Evolutionary conservation across 2,797 vertebrate genomes (phyloP).

Genomic region (Hafferia zeledoni): DNA sequence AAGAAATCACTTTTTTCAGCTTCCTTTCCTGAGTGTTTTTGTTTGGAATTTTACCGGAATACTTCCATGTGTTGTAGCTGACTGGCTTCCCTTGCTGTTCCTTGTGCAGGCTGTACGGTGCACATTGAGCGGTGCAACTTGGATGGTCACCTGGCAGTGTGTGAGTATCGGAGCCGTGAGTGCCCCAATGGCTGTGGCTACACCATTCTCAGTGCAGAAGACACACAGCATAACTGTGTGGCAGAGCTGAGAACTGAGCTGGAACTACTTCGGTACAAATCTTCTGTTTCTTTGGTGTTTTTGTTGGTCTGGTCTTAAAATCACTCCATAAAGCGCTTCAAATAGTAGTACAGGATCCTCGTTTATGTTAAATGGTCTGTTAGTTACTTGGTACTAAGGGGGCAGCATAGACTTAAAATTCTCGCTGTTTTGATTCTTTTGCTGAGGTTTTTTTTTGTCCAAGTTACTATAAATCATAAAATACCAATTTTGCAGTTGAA

Average conservation of each 20-base stretch:
- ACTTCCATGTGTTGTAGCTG: not conserved
- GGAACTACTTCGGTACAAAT: slow-evolving; percentile 83
- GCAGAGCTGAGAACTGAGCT: slow-evolving; percentile 87
- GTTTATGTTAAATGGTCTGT: not conserved
- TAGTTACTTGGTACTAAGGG: not conserved
- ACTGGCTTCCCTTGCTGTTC: not conserved
- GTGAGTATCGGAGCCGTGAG: slow-evolving; percentile 84
- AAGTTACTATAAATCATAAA: not conserved
- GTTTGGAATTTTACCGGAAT: not conserved
- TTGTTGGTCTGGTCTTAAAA: not conserved
- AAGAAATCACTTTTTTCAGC: not conserved
- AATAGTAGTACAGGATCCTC: not conserved
- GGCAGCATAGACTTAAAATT: not conserved
- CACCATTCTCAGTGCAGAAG: slow-evolving; percentile 79
- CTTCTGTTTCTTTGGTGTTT: not conserved
- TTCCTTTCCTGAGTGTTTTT: not conserved
- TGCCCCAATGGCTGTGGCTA: slow-evolving; percentile 87
- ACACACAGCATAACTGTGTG: slow-evolving; percentile 86
- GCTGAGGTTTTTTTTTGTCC: not conserved
- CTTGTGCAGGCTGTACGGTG: slow-evolving; percentile 80
- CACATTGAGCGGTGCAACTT: slow-evolving; percentile 83
- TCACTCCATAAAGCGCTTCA: not conserved
- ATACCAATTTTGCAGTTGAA: not conserved
- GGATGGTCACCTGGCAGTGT: slow-evolving; percentile 85
- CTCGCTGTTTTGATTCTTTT: not conserved